Conservation (phyloP, 1,140 invertebrate genomes). For the Frieseomelitta varia region DNA sequence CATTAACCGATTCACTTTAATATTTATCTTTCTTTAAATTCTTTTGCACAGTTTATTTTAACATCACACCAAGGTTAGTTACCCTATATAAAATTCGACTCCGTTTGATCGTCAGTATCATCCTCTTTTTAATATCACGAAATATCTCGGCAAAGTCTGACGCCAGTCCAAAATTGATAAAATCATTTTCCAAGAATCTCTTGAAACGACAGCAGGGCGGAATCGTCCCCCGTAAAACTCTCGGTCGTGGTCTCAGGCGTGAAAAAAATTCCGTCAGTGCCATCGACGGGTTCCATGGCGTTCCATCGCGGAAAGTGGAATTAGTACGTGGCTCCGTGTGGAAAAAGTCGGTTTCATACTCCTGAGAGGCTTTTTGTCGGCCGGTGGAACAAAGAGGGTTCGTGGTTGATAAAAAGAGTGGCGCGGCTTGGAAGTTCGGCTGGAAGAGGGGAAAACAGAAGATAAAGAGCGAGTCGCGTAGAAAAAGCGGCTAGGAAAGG, state of each 20-base stretch:
- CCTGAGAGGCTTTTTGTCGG: slow-evolving; percentile 42
- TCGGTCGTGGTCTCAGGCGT: neutral
- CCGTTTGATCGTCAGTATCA: too few species aligned
- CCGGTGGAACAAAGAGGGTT: slow-evolving; percentile 2
- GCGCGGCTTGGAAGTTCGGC: neutral
- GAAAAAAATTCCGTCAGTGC: neutral
- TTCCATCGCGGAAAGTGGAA: slow-evolving; percentile 26
- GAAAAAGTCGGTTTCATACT: slow-evolving; percentile 39
- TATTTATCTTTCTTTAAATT: too few species aligned
- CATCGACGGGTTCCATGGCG: slow-evolving; percentile 19
- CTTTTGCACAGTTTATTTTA: too few species aligned
- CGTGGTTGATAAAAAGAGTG: slow-evolving; percentile 9
- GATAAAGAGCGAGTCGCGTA: neutral
- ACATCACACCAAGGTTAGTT: too few species aligned
- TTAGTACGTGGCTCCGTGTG: slow-evolving; percentile 20
- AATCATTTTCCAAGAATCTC: too few species aligned
- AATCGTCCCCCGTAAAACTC: neutral
- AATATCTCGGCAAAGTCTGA: too few species aligned
- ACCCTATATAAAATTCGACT: too few species aligned
- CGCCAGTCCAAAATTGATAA: too few species aligned
- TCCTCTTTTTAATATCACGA: too few species aligned
- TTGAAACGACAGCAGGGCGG: too few species aligned
- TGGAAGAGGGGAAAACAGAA: neutral
- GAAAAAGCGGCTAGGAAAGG: neutral
- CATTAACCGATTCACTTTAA: too few species aligned